phyloP scores from a whole-genome alignment of 2,113 vertebrate species.

The Solenodon paradoxus region DNA sequence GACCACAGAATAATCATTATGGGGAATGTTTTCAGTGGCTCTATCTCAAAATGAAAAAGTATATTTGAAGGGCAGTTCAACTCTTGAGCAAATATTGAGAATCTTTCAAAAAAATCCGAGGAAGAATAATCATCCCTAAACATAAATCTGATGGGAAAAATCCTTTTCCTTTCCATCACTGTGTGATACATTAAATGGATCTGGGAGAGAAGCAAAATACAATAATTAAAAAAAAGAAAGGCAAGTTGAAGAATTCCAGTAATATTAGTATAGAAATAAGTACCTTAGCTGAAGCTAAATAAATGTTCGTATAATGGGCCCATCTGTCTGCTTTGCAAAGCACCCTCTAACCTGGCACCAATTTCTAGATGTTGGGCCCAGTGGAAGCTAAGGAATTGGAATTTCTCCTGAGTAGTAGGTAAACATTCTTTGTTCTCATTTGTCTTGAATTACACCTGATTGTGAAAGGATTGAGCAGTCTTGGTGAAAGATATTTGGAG shows the following conservation, averaged over 20 bases:
- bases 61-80: conserved; percentile 64
- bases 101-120: conserved; percentile 57
- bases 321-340: conserved; percentile 67
- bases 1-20: conserved; percentile 47
- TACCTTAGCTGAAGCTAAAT: conserved; percentile 54
- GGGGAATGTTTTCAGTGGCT: conserved; percentile 29
- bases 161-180: conserved; percentile 52
- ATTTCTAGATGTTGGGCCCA: conserved; percentile 30
- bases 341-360: conserved; percentile 23
- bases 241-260: conserved; percentile 54
- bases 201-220: conserved; percentile 35
- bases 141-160: conserved; percentile 53
- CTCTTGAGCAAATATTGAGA: conserved; percentile 63
- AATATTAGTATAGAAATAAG: conserved; percentile 59
- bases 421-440: conserved; percentile 41
- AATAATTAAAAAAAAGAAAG: conserved; percentile 64
- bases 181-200: conserved; percentile 65
- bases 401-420: conserved; percentile 1
- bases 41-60: conserved; percentile 37
- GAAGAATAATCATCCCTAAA: conserved; percentile 32
- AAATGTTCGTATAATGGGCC: conserved; percentile 65
- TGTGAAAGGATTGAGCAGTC: neutral
- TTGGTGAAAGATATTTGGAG: conserved; percentile 43
- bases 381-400: conserved; percentile 52
- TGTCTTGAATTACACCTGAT: conserved; percentile 46